A percentile compares a stretch with the other conserved stretches of the same genome.
phyloP scores from a whole-genome alignment of 2,113 vertebrate genomes.

The Pterocles orientalis region DNA sequence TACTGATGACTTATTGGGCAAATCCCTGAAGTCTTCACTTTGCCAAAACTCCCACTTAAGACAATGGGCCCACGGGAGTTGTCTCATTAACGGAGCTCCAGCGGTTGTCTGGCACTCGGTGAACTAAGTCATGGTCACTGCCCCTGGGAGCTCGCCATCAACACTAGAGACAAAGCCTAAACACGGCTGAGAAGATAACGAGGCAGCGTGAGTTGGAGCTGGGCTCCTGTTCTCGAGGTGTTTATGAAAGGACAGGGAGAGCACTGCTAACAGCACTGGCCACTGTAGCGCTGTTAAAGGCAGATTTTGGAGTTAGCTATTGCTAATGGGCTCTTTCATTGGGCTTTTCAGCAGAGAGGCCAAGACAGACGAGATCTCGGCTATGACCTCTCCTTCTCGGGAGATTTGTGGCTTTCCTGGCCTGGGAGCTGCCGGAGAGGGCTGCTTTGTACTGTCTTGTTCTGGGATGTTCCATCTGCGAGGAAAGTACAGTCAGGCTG shows the following conservation, averaged over 20 bases:
- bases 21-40: slow-evolving; percentile 51
- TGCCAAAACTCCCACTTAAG: slow-evolving; percentile 46
- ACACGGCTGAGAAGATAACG: slow-evolving; percentile 28
- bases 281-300: background rate
- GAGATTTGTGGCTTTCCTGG: background rate
- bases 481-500: background rate
- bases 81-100: slow-evolving; percentile 51
- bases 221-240: background rate
- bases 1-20: slow-evolving; percentile 50
- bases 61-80: slow-evolving; percentile 39
- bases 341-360: background rate
- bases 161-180: slow-evolving; percentile 18
- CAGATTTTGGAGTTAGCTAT: background rate
- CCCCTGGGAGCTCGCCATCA: slow-evolving; percentile 16
- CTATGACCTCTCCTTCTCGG: background rate
- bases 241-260: background rate
- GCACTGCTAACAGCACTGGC: background rate
- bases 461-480: background rate
- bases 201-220: slow-evolving; percentile 9
- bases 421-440: background rate
- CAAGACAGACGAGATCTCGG: background rate
- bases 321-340: background rate
- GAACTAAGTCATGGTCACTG: slow-evolving; percentile 58
- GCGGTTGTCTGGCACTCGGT: slow-evolving; percentile 47
- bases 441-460: background rate